Conservation (phyloP, 2,113 vertebrate species). For the Trogon surrucura region DNA sequence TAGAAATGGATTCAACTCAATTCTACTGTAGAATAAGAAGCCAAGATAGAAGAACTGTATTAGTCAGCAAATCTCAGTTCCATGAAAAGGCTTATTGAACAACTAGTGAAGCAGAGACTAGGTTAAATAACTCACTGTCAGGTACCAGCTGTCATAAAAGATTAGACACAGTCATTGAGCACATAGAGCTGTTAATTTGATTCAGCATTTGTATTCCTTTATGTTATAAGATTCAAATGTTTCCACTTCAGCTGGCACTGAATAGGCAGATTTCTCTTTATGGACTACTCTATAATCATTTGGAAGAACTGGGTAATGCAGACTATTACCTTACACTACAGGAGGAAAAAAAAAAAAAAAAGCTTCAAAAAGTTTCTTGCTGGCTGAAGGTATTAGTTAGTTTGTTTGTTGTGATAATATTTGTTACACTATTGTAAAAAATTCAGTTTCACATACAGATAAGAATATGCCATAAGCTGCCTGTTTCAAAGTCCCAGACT, state of each 20-base stretch:
- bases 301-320: slow-evolving; percentile 17
- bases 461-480: neutral
- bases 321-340: neutral
- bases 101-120: slow-evolving; percentile 67
- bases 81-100: slow-evolving; percentile 70
- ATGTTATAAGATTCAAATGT: slow-evolving; percentile 52
- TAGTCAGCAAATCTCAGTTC: slow-evolving; percentile 67
- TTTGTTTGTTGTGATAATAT: neutral
- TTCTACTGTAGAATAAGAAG: slow-evolving; percentile 50
- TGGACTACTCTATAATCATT: slow-evolving; percentile 1
- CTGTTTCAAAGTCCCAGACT: neutral
- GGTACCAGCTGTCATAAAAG: slow-evolving; percentile 77
- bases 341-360: neutral
- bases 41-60: slow-evolving; percentile 39
- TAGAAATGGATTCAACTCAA: slow-evolving; percentile 59
- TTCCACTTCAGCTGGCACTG: slow-evolving; percentile 33
- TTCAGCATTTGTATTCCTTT: slow-evolving; percentile 61
- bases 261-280: slow-evolving; percentile 35
- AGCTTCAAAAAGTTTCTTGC: neutral
- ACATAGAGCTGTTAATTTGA: slow-evolving; percentile 66
- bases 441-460: neutral
- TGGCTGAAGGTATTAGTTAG: neutral
- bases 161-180: slow-evolving; percentile 68
- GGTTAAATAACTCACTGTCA: slow-evolving; percentile 76
- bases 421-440: neutral